Evolutionary conservation across 2,113 vertebrate species (phyloP).

Genomic region (Garra rufa): DNA sequence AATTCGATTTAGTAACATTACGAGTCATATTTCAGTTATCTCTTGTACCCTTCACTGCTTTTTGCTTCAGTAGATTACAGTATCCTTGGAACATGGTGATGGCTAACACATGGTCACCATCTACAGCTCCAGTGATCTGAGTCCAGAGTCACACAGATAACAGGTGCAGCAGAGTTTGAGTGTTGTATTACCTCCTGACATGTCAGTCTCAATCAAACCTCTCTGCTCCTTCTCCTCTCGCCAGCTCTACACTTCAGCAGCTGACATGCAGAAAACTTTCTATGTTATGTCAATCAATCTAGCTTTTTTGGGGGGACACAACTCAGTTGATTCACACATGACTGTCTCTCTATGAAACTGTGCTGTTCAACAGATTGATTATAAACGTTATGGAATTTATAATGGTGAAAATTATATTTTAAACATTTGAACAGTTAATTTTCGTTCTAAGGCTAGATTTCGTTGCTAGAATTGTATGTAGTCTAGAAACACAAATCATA

Average conservation of each 20-base stretch:
- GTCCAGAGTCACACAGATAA: constrained; percentile 36
- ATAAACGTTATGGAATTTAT: neutral
- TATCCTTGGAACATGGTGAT: constrained; percentile 21
- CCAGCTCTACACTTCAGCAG: neutral
- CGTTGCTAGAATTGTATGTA: no score
- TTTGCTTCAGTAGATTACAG: neutral
- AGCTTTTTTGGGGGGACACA: neutral
- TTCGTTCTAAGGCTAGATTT: no score
- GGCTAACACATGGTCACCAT: constrained; percentile 22
- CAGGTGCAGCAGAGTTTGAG: constrained; percentile 24
- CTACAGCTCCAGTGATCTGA: constrained; percentile 10
- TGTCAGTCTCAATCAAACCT: constrained; percentile 44
- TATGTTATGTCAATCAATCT: neutral
- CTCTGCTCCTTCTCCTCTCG: neutral
- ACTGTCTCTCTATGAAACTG: neutral
- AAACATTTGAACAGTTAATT: neutral
- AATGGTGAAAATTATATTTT: neutral
- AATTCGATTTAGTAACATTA: neutral
- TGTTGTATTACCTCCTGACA: constrained; percentile 30
- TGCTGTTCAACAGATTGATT: neutral
- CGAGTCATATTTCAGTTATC: neutral
- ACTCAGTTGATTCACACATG: neutral
- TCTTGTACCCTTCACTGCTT: neutral
- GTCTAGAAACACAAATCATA: no score
- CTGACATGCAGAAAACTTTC: neutral